Conservation (phyloP, 2,888 invertebrate species). For the Calliphora vomitoria region DNA sequence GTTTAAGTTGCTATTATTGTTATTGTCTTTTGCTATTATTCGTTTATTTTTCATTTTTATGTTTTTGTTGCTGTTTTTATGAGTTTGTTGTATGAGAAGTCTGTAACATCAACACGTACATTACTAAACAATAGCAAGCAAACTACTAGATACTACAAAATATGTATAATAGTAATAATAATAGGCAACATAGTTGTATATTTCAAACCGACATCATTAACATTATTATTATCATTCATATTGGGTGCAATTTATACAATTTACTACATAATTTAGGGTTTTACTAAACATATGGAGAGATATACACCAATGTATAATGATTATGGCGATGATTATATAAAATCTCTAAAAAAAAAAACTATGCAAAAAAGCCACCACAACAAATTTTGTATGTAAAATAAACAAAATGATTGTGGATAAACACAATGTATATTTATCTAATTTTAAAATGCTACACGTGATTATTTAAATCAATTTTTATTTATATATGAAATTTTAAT, state of each 20-base stretch:
- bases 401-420: neutral
- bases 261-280: constrained; percentile 42
- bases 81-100: neutral
- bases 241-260: constrained; percentile 62
- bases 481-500: neutral
- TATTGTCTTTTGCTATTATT: constrained; percentile 21
- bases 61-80: constrained; percentile 8
- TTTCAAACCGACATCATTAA: constrained; percentile 11
- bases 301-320: neutral
- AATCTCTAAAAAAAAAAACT: neutral
- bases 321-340: constrained; percentile 26
- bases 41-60: constrained; percentile 9
- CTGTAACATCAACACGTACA: constrained; percentile 4
- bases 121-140: constrained; percentile 2
- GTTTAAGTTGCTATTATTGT: neutral
- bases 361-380: neutral
- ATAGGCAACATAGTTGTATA: constrained; percentile 2
- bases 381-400: neutral
- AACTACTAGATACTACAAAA: neutral
- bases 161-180: constrained; percentile 5
- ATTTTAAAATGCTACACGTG: constrained; percentile 19
- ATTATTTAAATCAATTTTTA: constrained; percentile 9
- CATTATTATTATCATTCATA: constrained; percentile 42
- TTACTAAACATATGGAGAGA: neutral
- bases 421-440: neutral